Conservation (phyloP, 1,140 invertebrate species). For the Pogonognathellus flavescens region DNA sequence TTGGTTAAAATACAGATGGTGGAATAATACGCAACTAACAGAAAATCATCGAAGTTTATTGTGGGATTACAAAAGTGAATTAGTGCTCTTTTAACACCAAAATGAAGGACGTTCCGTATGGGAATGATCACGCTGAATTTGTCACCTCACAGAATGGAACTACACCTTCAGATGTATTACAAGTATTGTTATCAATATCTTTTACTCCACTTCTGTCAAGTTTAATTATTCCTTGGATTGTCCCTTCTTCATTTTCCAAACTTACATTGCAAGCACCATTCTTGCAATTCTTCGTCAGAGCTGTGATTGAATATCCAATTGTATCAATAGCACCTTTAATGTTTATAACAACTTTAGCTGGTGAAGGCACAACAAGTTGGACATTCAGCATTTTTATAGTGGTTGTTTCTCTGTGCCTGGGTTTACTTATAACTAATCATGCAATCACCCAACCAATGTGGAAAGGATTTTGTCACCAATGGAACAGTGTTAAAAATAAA, state of each 20-base stretch:
- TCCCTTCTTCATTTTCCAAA: constrained; percentile 35
- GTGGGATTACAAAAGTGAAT: neutral
- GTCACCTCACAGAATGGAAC: constrained; percentile 63
- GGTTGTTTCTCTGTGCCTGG: constrained; percentile 29
- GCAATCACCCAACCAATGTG: constrained; percentile 57
- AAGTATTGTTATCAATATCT: constrained; percentile 57
- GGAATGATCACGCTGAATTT: constrained; percentile 42
- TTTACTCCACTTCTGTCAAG: constrained; percentile 58
- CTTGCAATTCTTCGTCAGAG: constrained; percentile 44
- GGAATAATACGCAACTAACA: no score
- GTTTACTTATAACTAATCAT: constrained; percentile 61
- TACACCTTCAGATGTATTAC: constrained; percentile 54
- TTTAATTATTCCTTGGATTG: constrained; percentile 62
- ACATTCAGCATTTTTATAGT: neutral
- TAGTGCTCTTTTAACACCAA: neutral
- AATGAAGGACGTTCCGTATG: neutral
- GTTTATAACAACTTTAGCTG: constrained; percentile 57
- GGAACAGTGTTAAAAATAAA: constrained; percentile 52
- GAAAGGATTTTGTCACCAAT: constrained; percentile 37
- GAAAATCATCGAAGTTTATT: no score
- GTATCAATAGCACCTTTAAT: constrained; percentile 52
- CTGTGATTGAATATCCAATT: constrained; percentile 62
- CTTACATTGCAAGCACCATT: neutral
- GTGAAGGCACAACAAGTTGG: neutral
- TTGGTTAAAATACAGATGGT: neutral